Evolutionary conservation across 2,797 vertebrate genomes (phyloP), one percentile per base, ranked within the genome.

Genomic region (Epinephelus coioides): DNA sequence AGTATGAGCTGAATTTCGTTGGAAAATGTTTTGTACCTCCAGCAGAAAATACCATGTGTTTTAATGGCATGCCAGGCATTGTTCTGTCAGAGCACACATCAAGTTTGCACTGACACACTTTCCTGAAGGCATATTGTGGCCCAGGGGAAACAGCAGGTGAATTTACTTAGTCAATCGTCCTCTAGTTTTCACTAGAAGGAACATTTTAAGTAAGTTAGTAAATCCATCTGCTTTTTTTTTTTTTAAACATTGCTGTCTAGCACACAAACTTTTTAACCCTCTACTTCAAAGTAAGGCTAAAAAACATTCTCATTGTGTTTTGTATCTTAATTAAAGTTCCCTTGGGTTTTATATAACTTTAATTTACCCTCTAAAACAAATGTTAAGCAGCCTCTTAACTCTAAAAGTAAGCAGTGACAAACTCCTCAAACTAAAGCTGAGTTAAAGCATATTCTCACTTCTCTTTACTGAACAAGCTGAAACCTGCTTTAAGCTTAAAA

Each of bases 301-400:
- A 30, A 34, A 34, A 34, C 2, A 0, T 34, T 34, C 34, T 34
- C 30, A 34, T 6, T 6, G 30, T 34, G 7, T 34, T 34, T 34
- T 7, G 6, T 6, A 34, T 34, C 30, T 34, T 34, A 1, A 34
- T 7, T 5, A 34, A 34, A 34, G 7, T 7, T 34, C 44, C 3
- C 4, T 1, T 13, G 6, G 1, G 6, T 2, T 49, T 25, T 13
- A 0, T 55, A 40, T 46, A n/a, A 55, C 25, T 1, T 4, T 1
- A n/a, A 53, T 38, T 18, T 2, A 23, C 13, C 53, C 67, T 27
- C 1, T 2, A 56, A 63, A n/a, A 43, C 12, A 11, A 25, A 23
- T 21, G 13, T 23, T 23, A 64, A 18, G 5, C 61, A 23, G 9
- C 13, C 9, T 46, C 27, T 57, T 0, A 6, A 2, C 0, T 18